Evolutionary conservation across 1,140 invertebrate species (phyloP).

Genomic region (Heliconius melpomene): DNA sequence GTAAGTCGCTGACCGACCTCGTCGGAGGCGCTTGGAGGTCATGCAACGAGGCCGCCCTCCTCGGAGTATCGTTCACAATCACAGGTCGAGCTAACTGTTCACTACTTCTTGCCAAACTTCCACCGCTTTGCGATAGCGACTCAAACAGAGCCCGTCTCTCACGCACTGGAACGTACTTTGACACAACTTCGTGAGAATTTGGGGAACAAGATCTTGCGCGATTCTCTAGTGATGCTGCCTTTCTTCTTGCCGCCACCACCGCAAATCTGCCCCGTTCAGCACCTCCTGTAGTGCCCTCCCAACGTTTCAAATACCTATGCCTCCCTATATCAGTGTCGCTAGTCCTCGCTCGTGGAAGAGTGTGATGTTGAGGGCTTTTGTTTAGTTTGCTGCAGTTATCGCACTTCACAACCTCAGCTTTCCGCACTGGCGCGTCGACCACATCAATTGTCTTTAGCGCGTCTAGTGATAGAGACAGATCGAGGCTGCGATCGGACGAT

Average conservation of each 20-base stretch:
- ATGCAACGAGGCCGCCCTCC: constrained; percentile 69
- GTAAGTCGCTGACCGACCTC: constrained; percentile 70
- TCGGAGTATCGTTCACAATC: constrained; percentile 54
- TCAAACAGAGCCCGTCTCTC: constrained; percentile 72
- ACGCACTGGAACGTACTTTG: constrained; percentile 69
- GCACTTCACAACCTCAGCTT: constrained; percentile 70
- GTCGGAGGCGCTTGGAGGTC: constrained; percentile 72
- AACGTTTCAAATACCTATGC: constrained; percentile 72
- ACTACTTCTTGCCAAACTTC: constrained; percentile 66
- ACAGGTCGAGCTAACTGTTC: constrained; percentile 66
- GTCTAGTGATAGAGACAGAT: constrained; percentile 73
- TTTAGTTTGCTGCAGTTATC: constrained; percentile 74
- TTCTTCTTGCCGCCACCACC: constrained; percentile 70
- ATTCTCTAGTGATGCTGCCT: constrained; percentile 66
- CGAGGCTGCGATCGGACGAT: constrained; percentile 77
- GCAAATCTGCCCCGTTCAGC: constrained; percentile 63
- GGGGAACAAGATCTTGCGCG: constrained; percentile 74
- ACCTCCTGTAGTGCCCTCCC: constrained; percentile 68
- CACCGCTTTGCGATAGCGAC: constrained; percentile 63
- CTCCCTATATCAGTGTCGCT: constrained; percentile 65
- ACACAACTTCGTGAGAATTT: constrained; percentile 66
- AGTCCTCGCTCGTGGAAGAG: constrained; percentile 65
- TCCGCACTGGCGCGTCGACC: constrained; percentile 65
- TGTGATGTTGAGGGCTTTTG: constrained; percentile 65
- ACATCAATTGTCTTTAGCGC: constrained; percentile 67